A percentile compares a stretch with the other conserved stretches of the same genome.
phyloP scores from a whole-genome alignment of 2,888 invertebrate species.

The Slavum lentiscoides region DNA sequence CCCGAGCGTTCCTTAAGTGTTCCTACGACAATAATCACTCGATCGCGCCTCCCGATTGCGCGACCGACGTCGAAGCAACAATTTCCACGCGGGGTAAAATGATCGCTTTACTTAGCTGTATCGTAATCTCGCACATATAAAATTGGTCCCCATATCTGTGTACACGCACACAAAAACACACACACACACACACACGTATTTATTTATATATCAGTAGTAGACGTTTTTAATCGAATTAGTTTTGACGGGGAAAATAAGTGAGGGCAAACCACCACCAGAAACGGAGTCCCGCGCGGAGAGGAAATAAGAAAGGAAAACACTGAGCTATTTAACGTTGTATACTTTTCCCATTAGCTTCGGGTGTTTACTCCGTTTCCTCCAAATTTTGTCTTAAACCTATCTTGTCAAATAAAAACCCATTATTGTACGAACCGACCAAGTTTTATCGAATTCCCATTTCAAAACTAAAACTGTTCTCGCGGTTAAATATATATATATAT shows the following conservation, averaged over 20 bases:
- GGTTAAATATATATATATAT: not conserved
- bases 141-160: constrained; percentile 19
- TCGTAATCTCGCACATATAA: constrained; percentile 9
- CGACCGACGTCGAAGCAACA: constrained; percentile 11
- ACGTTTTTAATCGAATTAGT: constrained; percentile 52
- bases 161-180: not conserved
- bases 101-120: not conserved
- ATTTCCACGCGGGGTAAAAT: not conserved
- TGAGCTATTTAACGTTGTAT: constrained; percentile 30
- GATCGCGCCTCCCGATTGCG: constrained; percentile 18
- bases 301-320: constrained; percentile 44
- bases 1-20: not conserved
- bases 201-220: no score
- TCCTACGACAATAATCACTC: constrained; percentile 26
- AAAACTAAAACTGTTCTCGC: not conserved
- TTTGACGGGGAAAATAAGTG: constrained; percentile 1
- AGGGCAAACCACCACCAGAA: constrained; percentile 20
- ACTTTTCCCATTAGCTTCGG: constrained; percentile 43
- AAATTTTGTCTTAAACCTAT: constrained; percentile 27
- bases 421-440: not conserved
- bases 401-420: constrained; percentile 36
- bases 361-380: constrained; percentile 1
- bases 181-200: constrained; percentile 2
- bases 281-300: not conserved
- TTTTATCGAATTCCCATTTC: constrained; percentile 3